A percentile compares a stretch with the other conserved stretches of the same genome.
These are phyloP conservation scores for Sylvia atricapilla DNA, from an alignment of 2,113 vertebrate species.

Conservation along the genomic window DNA sequence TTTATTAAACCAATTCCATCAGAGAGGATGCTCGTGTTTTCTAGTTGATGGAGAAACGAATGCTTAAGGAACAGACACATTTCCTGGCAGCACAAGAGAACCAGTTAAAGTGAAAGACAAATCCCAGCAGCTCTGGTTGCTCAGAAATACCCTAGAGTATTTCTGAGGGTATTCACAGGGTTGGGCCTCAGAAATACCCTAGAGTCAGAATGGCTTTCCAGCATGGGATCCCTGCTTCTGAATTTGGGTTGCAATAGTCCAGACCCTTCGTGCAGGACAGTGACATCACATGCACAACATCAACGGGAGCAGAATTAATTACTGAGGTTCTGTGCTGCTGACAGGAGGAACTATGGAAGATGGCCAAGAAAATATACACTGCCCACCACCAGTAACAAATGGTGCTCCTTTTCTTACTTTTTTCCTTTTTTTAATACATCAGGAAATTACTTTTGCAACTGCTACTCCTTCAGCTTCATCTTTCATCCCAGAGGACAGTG, in stretches of 20 bases:
- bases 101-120: background rate
- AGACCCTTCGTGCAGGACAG: constrained; percentile 22
- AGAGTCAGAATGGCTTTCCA: constrained; percentile 20
- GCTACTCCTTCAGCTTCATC: background rate
- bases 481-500: background rate
- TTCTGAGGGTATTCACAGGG: too few relatives aligned
- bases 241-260: constrained; percentile 31
- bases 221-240: constrained; percentile 6
- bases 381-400: background rate
- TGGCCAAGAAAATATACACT: background rate
- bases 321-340: background rate
- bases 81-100: background rate
- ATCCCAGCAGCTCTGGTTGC: background rate
- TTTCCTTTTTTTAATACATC: background rate
- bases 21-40: background rate
- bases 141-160: background rate
- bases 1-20: background rate
- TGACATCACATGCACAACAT: background rate
- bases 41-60: background rate
- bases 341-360: background rate
- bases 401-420: background rate
- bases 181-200: background rate
- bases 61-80: background rate
- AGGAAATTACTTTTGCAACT: constrained; percentile 29
- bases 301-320: background rate